Base-by-base conservation (phyloP, 2,888 invertebrate species). In the Ephialtes manifestator region DNA sequence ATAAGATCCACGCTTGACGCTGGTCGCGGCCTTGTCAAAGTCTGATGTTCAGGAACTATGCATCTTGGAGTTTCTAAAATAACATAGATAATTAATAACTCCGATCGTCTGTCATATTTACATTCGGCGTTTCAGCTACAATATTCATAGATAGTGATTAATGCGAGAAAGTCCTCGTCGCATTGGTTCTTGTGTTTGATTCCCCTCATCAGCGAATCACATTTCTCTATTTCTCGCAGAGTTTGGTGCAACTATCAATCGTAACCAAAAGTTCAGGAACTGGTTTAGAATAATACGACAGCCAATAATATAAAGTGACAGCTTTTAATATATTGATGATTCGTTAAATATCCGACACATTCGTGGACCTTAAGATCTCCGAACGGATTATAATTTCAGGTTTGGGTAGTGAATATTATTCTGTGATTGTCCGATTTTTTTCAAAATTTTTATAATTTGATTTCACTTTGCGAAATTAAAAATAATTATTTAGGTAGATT, bases 51-150 rank as follows among this genome's bases (percentile, higher is more conserved):
- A 2, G 86, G 87, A 35, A 87, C 48, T 67, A 87, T 88, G 83
- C 87, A 87, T 43, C 89, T 87, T 28, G 91, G 89, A 10, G 88
- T 89, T 82, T 90, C 93, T 93, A 76, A 35, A 55, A 43, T 28
- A 58, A 53, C 48, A 78, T 58, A 43, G 18, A 48, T 8, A 51
- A 63, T 71, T 18, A 35, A 67, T 55, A 39, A 67, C 65, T 51
- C 0, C 18, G 68, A 28, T 15, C 39, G 20, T 53, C 8, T 10
- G 2, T 31, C 31, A 15, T 15, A 31, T 60, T 60, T 24, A 15
- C 24, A 31, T 60, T 20, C 53, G 18, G 4, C n/a, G 18, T 18
- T 15, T 8, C 18, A 51, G 53, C 20, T 53, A 8, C 53, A 53
- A 20, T 53, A 20, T 20, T 7, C 53, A 20, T 51, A n/a, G n/a